A percentile compares a stretch with the other conserved stretches of the same genome.
Evolutionary conservation across 2,113 vertebrate species (phyloP).

Genomic region (Daboia siamensis): DNA sequence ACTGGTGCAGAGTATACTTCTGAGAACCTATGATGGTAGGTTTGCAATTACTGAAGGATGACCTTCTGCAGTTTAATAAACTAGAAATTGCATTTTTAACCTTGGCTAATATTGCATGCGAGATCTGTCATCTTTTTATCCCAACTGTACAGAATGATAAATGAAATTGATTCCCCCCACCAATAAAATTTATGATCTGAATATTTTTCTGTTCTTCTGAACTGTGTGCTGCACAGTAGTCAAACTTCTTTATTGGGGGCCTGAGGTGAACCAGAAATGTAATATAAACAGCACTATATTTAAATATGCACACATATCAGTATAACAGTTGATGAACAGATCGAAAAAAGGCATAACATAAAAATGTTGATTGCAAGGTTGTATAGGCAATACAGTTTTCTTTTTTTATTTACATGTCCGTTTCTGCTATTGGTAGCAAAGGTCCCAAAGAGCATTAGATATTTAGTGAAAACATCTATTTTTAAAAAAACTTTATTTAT

Average conservation of each 20-base stretch:
- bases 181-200: slow-evolving; percentile 44
- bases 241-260: slow-evolving; percentile 23
- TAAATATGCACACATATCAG: not conserved
- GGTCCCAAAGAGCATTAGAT: slow-evolving; percentile 30
- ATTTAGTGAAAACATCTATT: slow-evolving; percentile 7
- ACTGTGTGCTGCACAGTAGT: not conserved
- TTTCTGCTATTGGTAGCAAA: slow-evolving; percentile 21
- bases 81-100: slow-evolving; percentile 65
- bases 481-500: not conserved
- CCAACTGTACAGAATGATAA: slow-evolving; percentile 40
- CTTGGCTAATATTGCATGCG: slow-evolving; percentile 50
- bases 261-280: slow-evolving; percentile 33
- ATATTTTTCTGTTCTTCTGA: slow-evolving; percentile 32
- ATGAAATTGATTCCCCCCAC: slow-evolving; percentile 40
- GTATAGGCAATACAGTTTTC: not conserved
- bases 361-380: slow-evolving; percentile 26
- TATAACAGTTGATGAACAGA: accelerated
- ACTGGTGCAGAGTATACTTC: slow-evolving; percentile 12
- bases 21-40: slow-evolving; percentile 45
- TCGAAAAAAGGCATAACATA: not conserved
- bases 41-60: slow-evolving; percentile 53
- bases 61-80: slow-evolving; percentile 59
- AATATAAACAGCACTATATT: slow-evolving; percentile 36
- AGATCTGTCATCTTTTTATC: slow-evolving; percentile 47
- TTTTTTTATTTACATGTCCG: slow-evolving; percentile 32